Percentiles rank a stretch among this genome's conserved stretches.
These are phyloP conservation scores for Pogonomyrmex californicus DNA, from an alignment of 1,140 invertebrate genomes.

Conservation along the genomic window DNA sequence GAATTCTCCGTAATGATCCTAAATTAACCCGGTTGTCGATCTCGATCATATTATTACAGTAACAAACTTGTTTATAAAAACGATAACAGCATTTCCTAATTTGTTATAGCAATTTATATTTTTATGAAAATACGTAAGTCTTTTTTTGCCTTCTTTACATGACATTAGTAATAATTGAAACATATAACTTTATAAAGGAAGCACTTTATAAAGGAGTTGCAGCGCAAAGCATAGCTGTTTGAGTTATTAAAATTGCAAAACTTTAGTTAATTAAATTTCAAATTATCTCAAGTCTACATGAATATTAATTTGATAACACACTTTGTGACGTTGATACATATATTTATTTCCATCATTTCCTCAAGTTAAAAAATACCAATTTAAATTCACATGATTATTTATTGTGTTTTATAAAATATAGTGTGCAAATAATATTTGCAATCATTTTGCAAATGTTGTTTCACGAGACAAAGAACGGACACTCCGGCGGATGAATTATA, in stretches of 20 bases:
- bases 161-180: neutral
- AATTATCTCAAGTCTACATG: neutral
- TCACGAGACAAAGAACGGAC: neutral
- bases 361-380: neutral
- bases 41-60: constrained; percentile 17
- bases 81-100: neutral
- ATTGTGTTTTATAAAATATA: constrained; percentile 2
- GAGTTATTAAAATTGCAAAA: neutral
- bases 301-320: neutral
- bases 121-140: neutral
- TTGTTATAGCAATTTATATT: constrained; percentile 13
- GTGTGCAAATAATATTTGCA: neutral
- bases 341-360: neutral
- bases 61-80: constrained; percentile 8
- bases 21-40: constrained; percentile 34
- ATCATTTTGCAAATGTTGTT: constrained; percentile 6
- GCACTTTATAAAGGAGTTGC: neutral
- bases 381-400: neutral
- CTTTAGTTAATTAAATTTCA: constrained; percentile 3
- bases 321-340: neutral
- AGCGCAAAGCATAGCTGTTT: neutral
- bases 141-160: neutral
- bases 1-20: constrained; percentile 1
- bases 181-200: neutral
- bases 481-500: constrained; percentile 18